A percentile compares a stretch with the other conserved stretches of the same genome.
These are phyloP conservation scores for Phyllopteryx taeniolatus DNA, from an alignment of 2,113 vertebrate species.

Conservation along the genomic window DNA sequence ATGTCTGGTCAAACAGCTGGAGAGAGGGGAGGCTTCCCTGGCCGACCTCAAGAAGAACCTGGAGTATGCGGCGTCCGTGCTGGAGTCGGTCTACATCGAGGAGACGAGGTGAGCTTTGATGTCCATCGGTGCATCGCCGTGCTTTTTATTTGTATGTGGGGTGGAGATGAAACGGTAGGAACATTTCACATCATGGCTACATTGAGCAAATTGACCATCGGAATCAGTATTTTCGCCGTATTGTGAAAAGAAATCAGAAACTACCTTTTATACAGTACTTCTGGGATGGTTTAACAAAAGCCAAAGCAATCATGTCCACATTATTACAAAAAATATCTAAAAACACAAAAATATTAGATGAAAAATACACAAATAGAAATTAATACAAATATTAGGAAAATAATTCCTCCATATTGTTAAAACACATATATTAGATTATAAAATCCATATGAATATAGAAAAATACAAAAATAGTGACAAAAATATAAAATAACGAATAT, in stretches of 20 bases:
- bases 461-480: too few species aligned
- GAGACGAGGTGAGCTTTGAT: slow-evolving; percentile 84
- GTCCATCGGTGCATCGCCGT: background rate
- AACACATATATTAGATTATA: too few species aligned
- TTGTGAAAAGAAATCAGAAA: background rate
- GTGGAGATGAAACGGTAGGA: background rate
- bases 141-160: background rate
- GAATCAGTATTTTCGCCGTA: background rate
- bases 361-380: too few species aligned
- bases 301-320: too few species aligned
- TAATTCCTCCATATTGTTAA: too few species aligned
- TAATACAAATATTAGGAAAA: too few species aligned
- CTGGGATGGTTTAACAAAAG: too few species aligned
- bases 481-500: too few species aligned
- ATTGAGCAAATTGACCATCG: background rate
- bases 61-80: slow-evolving; percentile 91
- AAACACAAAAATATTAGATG: too few species aligned
- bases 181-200: background rate
- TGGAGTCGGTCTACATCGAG: slow-evolving; percentile 95
- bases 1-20: slow-evolving; percentile 94
- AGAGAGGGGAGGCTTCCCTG: slow-evolving; percentile 92
- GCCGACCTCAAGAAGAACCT: slow-evolving; percentile 97
- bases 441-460: too few species aligned
- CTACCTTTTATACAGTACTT: too few species aligned
- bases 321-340: too few species aligned